These are phyloP conservation scores for Galemys pyrenaicus DNA, from an alignment of 2,113 vertebrate species.

Conservation along the genomic window DNA sequence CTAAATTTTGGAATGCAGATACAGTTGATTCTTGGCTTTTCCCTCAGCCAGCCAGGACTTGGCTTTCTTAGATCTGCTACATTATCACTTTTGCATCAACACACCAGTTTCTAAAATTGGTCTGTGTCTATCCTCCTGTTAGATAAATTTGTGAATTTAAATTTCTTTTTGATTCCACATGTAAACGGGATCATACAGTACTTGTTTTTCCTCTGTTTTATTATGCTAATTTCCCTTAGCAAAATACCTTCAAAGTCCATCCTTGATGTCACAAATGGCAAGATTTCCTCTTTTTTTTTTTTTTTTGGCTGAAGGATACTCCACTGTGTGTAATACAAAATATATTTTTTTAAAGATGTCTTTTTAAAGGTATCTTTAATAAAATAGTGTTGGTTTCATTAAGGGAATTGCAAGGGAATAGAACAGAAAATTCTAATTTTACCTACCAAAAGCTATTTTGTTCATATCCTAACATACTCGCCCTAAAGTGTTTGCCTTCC, in stretches of 20 bases:
- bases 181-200: too few relatives aligned
- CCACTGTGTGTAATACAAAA: too few relatives aligned
- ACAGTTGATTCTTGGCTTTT: neutral
- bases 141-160: neutral
- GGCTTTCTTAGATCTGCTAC: neutral
- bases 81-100: neutral
- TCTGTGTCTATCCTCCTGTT: neutral
- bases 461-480: neutral
- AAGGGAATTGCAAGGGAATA: neutral
- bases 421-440: neutral
- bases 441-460: neutral
- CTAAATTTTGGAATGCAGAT: neutral
- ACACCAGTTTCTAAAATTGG: neutral
- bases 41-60: neutral
- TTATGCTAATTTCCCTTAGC: too few relatives aligned
- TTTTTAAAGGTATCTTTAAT: neutral
- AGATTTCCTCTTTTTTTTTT: too few relatives aligned
- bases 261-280: too few relatives aligned
- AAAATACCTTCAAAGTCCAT: too few relatives aligned
- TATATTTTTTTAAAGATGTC: too few relatives aligned
- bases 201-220: too few relatives aligned
- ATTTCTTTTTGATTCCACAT: too few relatives aligned
- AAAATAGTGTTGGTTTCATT: neutral
- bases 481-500: neutral
- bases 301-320: too few relatives aligned